Evolutionary conservation across 2,888 invertebrate species (phyloP).

Genomic region (Galerucella pusilla): DNA sequence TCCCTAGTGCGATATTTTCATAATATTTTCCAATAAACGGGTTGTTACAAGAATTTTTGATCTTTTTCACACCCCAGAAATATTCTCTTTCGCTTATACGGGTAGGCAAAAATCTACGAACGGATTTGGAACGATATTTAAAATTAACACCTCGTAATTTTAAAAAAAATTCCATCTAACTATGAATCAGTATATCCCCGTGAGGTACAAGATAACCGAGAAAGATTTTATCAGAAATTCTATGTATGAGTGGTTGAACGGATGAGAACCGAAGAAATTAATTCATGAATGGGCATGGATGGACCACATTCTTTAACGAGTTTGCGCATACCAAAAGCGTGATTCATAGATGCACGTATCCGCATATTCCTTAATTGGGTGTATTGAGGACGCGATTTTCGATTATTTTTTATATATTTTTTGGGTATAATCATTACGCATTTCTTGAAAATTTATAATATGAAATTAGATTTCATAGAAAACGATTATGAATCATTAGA

Average conservation of each 20-base stretch:
- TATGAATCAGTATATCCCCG: background rate
- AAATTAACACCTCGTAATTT: too few species aligned
- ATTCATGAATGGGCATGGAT: constrained; percentile 30
- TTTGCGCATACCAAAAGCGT: constrained; percentile 38
- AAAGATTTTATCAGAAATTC: constrained; percentile 5
- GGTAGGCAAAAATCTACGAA: too few species aligned
- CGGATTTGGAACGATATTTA: too few species aligned
- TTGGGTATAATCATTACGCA: background rate
- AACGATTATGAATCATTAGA: background rate
- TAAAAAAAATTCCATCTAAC: too few species aligned
- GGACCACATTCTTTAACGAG: constrained; percentile 40
- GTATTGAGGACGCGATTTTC: background rate
- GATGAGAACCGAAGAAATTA: constrained; percentile 22
- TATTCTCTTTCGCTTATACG: too few species aligned
- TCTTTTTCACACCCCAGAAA: too few species aligned
- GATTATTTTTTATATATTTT: background rate
- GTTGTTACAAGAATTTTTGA: too few species aligned
- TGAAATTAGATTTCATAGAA: background rate
- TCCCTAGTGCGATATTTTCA: too few species aligned
- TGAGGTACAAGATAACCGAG: background rate
- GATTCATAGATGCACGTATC: constrained; percentile 31
- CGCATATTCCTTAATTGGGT: constrained; percentile 16
- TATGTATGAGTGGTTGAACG: constrained; percentile 24
- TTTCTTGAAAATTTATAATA: background rate
- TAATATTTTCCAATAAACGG: too few species aligned